These are phyloP conservation scores for Genyomyrus donnyi DNA, from an alignment of 2,113 vertebrate genomes.

Conservation along the genomic window DNA sequence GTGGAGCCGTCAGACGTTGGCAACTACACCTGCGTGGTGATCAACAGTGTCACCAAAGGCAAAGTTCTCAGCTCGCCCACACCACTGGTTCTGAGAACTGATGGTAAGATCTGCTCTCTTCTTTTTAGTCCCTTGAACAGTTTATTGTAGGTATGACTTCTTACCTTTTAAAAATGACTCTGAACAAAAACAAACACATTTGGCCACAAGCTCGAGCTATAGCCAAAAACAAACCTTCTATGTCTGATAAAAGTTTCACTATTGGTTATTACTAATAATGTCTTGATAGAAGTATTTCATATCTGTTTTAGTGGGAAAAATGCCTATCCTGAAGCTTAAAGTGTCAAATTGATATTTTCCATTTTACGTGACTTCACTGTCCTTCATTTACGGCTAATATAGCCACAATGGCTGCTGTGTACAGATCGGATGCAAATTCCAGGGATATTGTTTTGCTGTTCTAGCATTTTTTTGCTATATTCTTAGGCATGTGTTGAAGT, in stretches of 20 bases:
- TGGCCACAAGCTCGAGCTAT: background rate
- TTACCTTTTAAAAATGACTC: background rate
- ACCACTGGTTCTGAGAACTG: conserved; percentile 75
- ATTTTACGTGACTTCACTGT: background rate
- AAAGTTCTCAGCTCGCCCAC: conserved; percentile 81
- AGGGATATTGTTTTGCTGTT: background rate
- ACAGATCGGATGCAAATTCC: background rate
- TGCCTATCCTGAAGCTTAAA: background rate
- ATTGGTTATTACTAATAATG: background rate
- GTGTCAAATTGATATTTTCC: background rate
- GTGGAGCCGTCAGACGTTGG: conserved; percentile 85
- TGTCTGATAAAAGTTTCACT: background rate
- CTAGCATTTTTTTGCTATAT: background rate
- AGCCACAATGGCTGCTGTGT: background rate
- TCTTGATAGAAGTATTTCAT: background rate
- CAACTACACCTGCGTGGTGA: conserved; percentile 92
- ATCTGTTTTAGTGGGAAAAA: background rate
- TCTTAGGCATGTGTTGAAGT: background rate
- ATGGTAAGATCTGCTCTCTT: conserved; percentile 62
- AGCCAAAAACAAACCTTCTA: background rate
- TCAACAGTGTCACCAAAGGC: conserved; percentile 78
- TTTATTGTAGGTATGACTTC: background rate
- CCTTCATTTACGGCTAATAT: background rate
- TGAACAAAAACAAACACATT: background rate
- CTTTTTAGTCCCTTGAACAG: too few species aligned